Conservation (phyloP, 2,797 vertebrate genomes). For the Margarornis squamiger region DNA sequence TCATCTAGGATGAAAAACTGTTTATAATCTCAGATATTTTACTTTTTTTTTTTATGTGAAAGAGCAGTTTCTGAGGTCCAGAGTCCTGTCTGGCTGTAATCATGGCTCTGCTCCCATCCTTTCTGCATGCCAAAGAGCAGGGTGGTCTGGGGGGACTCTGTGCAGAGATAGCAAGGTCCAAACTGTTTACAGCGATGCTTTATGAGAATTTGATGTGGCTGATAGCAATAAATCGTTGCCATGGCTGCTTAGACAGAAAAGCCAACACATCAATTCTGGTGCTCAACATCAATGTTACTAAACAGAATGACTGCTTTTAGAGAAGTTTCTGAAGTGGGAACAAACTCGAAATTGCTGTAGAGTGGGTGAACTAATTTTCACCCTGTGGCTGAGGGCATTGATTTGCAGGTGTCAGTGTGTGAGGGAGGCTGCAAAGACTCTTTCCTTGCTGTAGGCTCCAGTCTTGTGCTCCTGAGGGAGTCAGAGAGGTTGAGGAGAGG, state of each 20-base stretch:
- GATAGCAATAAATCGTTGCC: not conserved
- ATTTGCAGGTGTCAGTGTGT: slow-evolving; percentile 7
- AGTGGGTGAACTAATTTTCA: slow-evolving; percentile 8
- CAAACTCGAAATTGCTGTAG: not conserved
- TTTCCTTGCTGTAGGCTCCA: not conserved
- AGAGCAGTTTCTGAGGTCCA: not conserved
- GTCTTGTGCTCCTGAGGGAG: not conserved
- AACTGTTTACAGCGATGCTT: not conserved
- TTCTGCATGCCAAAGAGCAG: not conserved
- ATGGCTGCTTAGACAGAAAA: not conserved
- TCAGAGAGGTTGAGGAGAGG: not conserved
- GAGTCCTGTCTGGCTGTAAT: not conserved
- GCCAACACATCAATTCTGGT: not conserved
- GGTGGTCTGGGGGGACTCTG: not conserved
- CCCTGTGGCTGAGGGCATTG: not conserved
- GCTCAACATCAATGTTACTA: not conserved
- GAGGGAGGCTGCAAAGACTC: not conserved
- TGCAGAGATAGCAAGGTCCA: not conserved
- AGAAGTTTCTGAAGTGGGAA: slow-evolving; percentile 5
- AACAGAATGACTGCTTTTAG: not conserved
- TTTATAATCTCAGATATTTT: not conserved
- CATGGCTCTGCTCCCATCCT: accelerated
- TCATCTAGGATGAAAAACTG: not conserved
- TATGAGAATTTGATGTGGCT: not conserved
- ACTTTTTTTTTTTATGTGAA: not conserved